phyloP scores from a whole-genome alignment of 2,797 vertebrate genomes.

The Tolypeutes matacus region DNA sequence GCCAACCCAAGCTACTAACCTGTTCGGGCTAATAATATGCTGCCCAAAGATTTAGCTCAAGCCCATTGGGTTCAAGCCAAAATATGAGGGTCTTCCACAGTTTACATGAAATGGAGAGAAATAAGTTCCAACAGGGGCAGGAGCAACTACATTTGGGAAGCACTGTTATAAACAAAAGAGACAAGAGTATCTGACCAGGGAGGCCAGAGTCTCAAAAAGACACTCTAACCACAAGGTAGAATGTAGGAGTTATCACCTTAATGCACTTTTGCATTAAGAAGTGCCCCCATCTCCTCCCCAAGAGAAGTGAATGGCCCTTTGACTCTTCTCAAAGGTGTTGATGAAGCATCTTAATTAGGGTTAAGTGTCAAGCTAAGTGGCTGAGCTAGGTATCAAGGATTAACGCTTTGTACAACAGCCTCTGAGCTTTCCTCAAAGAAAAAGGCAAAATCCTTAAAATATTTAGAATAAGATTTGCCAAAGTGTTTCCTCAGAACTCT shows the following conservation, averaged over 20 bases:
- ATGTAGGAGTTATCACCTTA: not conserved
- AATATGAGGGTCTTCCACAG: not conserved
- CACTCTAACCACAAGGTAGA: not conserved
- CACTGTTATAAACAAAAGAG: not conserved
- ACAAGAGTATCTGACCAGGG: not conserved
- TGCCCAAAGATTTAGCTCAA: not conserved
- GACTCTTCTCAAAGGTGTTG: not conserved
- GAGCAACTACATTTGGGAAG: not conserved
- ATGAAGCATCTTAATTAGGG: not conserved
- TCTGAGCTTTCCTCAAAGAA: not conserved
- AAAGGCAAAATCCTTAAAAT: not conserved
- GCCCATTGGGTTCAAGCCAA: not conserved
- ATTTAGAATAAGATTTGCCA: not conserved
- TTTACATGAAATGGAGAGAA: not conserved
- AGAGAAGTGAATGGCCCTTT: not conserved
- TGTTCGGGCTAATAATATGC: not conserved
- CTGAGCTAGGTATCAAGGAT: not conserved
- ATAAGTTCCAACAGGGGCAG: not conserved
- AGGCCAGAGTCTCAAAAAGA: slow-evolving; percentile 12
- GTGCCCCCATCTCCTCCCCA: not conserved
- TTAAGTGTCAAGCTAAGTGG: not conserved
- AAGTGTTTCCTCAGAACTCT: not conserved
- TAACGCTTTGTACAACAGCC: not conserved
- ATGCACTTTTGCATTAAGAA: not conserved
- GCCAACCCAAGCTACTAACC: not conserved